Percentiles rank a stretch among this genome's conserved stretches.
phyloP scores from a whole-genome alignment of 2,888 invertebrate species.

The Parnassius smintheus region DNA sequence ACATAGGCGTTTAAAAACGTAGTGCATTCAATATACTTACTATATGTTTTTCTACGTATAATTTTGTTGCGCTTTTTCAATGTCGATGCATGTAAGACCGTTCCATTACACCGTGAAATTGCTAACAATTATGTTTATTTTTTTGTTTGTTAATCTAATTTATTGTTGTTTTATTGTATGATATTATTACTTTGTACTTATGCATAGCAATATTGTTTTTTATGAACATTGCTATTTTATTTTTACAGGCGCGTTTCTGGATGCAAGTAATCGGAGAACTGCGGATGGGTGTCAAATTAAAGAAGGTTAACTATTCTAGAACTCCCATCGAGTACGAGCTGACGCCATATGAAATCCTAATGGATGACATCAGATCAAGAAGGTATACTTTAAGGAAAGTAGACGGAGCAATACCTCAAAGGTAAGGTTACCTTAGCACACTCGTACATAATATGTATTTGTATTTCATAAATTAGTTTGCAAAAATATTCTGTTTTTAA shows the following conservation, averaged over 20 bases:
- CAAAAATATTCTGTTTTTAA: background rate
- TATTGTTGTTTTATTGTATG: constrained; percentile 1
- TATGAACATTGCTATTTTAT: constrained; percentile 32
- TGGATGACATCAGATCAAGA: constrained; percentile 96
- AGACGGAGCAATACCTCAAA: constrained; percentile 89
- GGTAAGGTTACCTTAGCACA: constrained; percentile 48
- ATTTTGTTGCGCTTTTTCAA: constrained; percentile 12
- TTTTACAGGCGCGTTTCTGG: constrained; percentile 93
- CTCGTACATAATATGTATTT: background rate
- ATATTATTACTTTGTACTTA: constrained; percentile 16
- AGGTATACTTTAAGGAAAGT: constrained; percentile 95
- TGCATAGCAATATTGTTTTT: constrained; percentile 41
- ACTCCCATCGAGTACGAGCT: constrained; percentile 94
- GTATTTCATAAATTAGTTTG: background rate
- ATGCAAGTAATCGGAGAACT: constrained; percentile 96
- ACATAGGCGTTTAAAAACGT: constrained; percentile 35
- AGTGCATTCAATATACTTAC: background rate
- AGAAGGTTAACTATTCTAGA: constrained; percentile 89
- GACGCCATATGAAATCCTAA: constrained; percentile 97
- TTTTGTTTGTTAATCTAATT: constrained; percentile 20
- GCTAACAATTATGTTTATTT: constrained; percentile 18
- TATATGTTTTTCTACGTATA: background rate
- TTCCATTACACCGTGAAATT: constrained; percentile 9
- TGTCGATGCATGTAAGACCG: constrained; percentile 11
- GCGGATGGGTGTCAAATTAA: constrained; percentile 94